Percentiles rank a stretch among this genome's conserved stretches.
Conservation (phyloP, 2,113 vertebrate species). For the Notarius lentiginosus region DNA sequence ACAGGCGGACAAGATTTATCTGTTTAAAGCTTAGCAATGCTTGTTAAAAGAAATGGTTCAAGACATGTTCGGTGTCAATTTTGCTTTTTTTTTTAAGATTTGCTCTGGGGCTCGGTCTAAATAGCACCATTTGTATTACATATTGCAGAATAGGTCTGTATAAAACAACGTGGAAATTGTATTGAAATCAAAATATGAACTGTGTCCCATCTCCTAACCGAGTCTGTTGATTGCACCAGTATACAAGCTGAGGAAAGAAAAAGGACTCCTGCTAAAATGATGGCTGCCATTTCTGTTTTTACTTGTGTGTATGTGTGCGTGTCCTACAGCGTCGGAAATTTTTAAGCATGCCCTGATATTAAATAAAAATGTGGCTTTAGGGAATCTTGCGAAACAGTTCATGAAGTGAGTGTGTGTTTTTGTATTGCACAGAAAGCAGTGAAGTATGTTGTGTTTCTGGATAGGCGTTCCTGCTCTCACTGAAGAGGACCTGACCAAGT, state of each 20-base stretch:
- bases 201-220: background rate
- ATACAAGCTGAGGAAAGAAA: background rate
- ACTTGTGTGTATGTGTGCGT: background rate
- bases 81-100: background rate
- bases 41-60: background rate
- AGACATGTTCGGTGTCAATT: background rate
- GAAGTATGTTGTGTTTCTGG: background rate
- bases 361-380: background rate
- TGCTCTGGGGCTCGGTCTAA: background rate
- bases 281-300: background rate
- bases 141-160: background rate
- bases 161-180: background rate
- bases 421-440: background rate
- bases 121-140: background rate
- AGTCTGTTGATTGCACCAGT: background rate
- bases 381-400: background rate
- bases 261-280: background rate
- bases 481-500: constrained; percentile 89
- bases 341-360: background rate
- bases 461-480: constrained; percentile 78
- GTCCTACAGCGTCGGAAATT: background rate
- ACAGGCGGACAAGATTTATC: constrained; percentile 27
- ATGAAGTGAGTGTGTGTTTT: background rate
- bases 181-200: background rate
- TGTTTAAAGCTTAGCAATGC: background rate